Base-by-base conservation (phyloP, 2,888 invertebrate species). In the Callyntrura sp. region DNA sequence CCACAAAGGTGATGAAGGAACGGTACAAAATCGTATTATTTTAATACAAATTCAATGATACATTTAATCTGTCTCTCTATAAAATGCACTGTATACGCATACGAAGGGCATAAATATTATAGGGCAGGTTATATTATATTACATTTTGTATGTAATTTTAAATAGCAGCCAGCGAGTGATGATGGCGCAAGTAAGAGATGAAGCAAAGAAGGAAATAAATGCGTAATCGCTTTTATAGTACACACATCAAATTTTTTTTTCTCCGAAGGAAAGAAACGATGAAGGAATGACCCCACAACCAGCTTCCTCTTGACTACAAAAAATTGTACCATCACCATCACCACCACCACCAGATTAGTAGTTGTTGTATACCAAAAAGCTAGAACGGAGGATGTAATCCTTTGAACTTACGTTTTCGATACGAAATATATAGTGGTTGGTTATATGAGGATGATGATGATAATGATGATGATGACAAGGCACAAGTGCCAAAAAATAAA, bases 401-500 rank as follows among this genome's bases (percentile, higher is more conserved):
- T 51, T 25, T n/a, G 51, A 70, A 45, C 45, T 70, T 73, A 70
- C 28, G 62, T 65, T 82, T 81, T 43, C 78, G 12, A 51, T 78
- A 17, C 12, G 35, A 81, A n/a, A 43, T n/a, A n/a, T n/a, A n/a
- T n/a, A n/a, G n/a, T n/a, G n/a, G n/a, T n/a, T n/a, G n/a, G n/a
- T n/a, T n/a, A n/a, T n/a, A n/a, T 60, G 60, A 55, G n/a, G n/a
- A 25, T 11, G 17, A 23, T 6, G 25, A 57, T 57, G n/a, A 12
- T n/a, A 28, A 45, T 78, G 65, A 68, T 65, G 68, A 85, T 78
- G 85, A 84, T 85, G 85, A 90, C 90, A 85, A 43, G 62, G 68
- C 81, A 83, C 84, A 65, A 84, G 78, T 84, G 88, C 88, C 88
- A 84, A 88, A 70, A 87, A 65, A 68, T 11, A 23, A 76, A 45